Percentiles rank a stretch among this genome's conserved stretches.
Conservation (phyloP, 2,888 invertebrate genomes). For the Arctia plantaginis region DNA sequence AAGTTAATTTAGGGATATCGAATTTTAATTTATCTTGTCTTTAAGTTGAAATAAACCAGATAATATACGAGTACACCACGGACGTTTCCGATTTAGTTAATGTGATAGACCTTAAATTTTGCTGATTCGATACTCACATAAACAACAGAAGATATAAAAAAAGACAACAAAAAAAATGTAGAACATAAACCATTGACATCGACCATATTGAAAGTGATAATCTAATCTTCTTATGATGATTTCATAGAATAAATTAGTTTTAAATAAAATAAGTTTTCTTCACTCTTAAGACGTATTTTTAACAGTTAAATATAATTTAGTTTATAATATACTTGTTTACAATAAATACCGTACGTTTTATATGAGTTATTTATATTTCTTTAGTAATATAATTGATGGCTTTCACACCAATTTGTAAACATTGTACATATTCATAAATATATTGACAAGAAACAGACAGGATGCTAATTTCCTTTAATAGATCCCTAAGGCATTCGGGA, state of each 20-base stretch:
- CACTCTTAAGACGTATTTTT: no score
- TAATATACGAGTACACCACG: constrained; percentile 17
- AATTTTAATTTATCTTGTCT: constrained; percentile 42
- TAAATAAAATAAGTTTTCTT: no score
- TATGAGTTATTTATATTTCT: background rate
- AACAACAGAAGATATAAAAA: no score
- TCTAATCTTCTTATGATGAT: no score
- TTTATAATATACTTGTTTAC: background rate
- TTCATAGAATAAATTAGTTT: no score
- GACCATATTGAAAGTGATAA: no score
- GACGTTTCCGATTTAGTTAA: background rate
- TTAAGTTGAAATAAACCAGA: constrained; percentile 24
- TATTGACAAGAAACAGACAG: background rate
- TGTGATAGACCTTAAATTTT: background rate
- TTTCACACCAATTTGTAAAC: background rate
- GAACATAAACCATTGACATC: background rate
- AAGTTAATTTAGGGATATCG: constrained; percentile 52
- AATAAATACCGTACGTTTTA: background rate
- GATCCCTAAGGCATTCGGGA: background rate
- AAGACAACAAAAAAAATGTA: no score
- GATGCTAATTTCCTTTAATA: background rate
- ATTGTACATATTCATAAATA: background rate
- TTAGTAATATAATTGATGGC: background rate
- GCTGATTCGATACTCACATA: background rate
- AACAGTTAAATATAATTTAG: background rate